Conservation (phyloP, 2,113 vertebrate species). For the Pycnonotus jocosus region DNA sequence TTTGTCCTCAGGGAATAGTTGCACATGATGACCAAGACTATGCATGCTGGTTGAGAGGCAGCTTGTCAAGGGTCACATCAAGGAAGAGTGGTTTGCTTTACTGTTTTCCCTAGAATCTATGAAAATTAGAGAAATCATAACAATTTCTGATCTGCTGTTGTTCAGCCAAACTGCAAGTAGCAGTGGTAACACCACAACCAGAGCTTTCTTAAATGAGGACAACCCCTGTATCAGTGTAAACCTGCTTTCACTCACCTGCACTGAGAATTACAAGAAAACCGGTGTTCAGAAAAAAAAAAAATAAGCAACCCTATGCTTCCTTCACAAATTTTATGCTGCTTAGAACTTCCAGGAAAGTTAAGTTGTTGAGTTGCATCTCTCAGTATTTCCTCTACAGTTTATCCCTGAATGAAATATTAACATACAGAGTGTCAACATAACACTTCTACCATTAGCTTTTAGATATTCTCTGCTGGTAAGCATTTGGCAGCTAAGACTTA, state of each 20-base stretch:
- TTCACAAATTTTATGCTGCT: neutral
- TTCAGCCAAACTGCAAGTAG: neutral
- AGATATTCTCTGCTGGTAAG: neutral
- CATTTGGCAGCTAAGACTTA: neutral
- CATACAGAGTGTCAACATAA: neutral
- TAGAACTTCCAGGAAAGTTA: neutral
- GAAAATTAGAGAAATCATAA: fast-evolving
- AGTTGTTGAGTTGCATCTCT: neutral
- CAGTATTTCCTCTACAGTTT: neutral
- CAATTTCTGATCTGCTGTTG: neutral
- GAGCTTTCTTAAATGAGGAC: neutral
- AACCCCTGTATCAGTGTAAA: neutral
- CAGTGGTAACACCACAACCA: neutral
- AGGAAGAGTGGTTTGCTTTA: neutral
- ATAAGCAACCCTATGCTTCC: fast-evolving
- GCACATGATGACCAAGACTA: neutral
- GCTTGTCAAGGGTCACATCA: neutral
- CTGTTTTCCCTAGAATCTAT: neutral
- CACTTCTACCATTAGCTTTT: neutral
- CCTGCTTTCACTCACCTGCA: neutral
- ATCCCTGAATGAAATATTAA: neutral
- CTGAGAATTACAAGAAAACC: neutral
- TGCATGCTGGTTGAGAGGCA: neutral
- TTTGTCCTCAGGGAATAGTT: neutral
- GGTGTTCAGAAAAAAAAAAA: neutral